These are phyloP conservation scores for Melanotaenia trifasciata DNA, from an alignment of 2,797 vertebrate species.

Conservation along the genomic window DNA sequence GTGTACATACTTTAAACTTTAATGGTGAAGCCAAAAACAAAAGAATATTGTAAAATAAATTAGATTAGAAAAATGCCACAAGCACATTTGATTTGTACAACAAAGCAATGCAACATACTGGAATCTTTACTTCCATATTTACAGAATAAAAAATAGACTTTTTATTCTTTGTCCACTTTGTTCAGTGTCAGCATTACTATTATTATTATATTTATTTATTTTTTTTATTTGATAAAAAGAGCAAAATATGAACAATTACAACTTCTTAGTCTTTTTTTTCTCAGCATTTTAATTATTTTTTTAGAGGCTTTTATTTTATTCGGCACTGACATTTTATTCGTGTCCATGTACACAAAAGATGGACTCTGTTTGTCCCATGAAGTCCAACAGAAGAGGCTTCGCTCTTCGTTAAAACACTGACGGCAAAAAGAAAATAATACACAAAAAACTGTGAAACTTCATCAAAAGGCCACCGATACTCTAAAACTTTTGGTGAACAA, in stretches of 20 bases:
- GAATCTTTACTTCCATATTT: conserved; percentile 79
- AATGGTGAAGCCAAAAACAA: conserved; percentile 84
- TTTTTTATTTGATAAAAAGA: conserved; percentile 66
- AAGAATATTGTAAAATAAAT: conserved; percentile 90
- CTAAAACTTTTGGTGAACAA: conserved; percentile 64
- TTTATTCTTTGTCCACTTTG: conserved; percentile 82
- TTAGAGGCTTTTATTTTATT: conserved; percentile 43
- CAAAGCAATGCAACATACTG: conserved; percentile 83
- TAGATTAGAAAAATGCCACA: conserved; percentile 90
- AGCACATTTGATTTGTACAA: conserved; percentile 90
- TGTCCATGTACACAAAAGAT: conserved; percentile 38
- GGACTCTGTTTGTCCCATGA: conserved; percentile 25
- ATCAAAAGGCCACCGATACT: conserved; percentile 39
- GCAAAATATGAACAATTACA: conserved; percentile 71
- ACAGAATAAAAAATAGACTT: conserved; percentile 85
- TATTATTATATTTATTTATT: conserved; percentile 46
- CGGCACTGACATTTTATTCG: conserved; percentile 50
- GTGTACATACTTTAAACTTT: conserved; percentile 85
- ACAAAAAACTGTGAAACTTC: conserved; percentile 32
- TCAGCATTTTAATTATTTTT: conserved; percentile 34
- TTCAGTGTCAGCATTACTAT: conserved; percentile 81
- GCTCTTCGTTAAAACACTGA: conserved; percentile 5
- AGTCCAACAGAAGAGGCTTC: conserved; percentile 42
- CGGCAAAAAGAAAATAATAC: conserved; percentile 2
- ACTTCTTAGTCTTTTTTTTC: conserved; percentile 57